A percentile compares a stretch with the other conserved stretches of the same genome.
These are phyloP conservation scores for Ceratina japonica DNA, from an alignment of 1,140 invertebrate species.

Conservation along the genomic window DNA sequence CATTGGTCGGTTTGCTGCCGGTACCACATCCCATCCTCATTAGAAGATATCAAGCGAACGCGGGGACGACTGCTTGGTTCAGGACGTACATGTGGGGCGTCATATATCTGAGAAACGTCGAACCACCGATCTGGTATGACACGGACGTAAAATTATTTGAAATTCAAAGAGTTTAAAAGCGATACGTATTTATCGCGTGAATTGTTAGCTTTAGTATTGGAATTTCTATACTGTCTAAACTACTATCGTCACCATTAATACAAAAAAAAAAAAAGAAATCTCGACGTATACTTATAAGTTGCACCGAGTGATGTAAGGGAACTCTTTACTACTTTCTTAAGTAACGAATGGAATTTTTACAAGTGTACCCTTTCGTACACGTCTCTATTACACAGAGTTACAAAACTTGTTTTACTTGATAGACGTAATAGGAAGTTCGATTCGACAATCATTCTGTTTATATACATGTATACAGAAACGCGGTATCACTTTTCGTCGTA, in stretches of 20 bases:
- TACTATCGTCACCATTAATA: constrained; percentile 40
- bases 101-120: constrained; percentile 98
- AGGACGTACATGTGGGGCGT: constrained; percentile 99
- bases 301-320: constrained; percentile 1
- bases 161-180: constrained; percentile 91
- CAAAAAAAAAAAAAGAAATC: constrained; percentile 23
- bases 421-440: no score
- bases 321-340: constrained; percentile 4
- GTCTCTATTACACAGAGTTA: constrained; percentile 46
- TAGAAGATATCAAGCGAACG: constrained; percentile 98
- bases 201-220: constrained; percentile 11
- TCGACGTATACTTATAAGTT: constrained; percentile 9
- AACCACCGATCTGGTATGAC: constrained; percentile 99
- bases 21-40: constrained; percentile 99
- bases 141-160: constrained; percentile 99
- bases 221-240: constrained; percentile 37
- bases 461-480: no score
- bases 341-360: constrained; percentile 9
- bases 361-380: constrained; percentile 17
- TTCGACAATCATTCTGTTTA: no score
- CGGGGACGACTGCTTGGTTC: constrained; percentile 99
- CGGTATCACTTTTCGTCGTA: no score
- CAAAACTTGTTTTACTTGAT: constrained; percentile 39
- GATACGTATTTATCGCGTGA: neutral
- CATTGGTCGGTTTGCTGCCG: constrained; percentile 97